Percentiles rank a stretch among this genome's conserved stretches.
phyloP scores from a whole-genome alignment of 64 coral and sea anemone species.

The Platygyra sinensis region DNA sequence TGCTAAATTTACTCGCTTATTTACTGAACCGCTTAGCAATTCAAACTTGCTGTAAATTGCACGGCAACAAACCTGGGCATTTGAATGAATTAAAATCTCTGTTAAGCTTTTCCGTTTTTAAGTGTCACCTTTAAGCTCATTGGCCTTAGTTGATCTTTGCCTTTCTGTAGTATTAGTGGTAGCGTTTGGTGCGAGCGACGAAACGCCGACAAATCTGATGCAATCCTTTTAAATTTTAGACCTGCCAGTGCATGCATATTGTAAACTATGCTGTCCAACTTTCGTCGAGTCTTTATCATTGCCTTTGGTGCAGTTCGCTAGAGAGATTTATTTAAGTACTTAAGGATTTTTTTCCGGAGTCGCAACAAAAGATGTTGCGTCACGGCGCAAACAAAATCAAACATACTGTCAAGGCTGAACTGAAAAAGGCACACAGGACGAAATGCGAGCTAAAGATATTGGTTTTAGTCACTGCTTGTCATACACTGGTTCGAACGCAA shows the following conservation, averaged over 20 bases:
- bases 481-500: neutral
- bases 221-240: neutral
- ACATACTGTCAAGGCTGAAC: slow-evolving; percentile 25
- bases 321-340: slow-evolving; percentile 45
- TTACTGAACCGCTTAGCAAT: slow-evolving; percentile 38
- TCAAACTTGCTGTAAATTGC: slow-evolving; percentile 41
- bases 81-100: slow-evolving; percentile 33
- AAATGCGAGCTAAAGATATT: slow-evolving; percentile 14
- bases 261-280: neutral
- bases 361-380: slow-evolving; percentile 38
- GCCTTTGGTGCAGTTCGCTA: neutral
- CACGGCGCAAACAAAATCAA: slow-evolving; percentile 39
- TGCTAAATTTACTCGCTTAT: slow-evolving; percentile 41
- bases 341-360: slow-evolving; percentile 46
- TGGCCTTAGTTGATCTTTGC: slow-evolving; percentile 14
- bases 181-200: neutral
- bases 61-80: slow-evolving; percentile 26
- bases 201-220: neutral
- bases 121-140: slow-evolving; percentile 25
- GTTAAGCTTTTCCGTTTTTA: neutral
- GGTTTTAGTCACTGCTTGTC: neutral
- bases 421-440: slow-evolving; percentile 44
- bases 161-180: neutral
- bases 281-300: neutral
- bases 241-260: neutral